A percentile compares a stretch with the other conserved stretches of the same genome.
Evolutionary conservation across 2,113 vertebrate genomes (phyloP).

Genomic region (Suricata suricatta): DNA sequence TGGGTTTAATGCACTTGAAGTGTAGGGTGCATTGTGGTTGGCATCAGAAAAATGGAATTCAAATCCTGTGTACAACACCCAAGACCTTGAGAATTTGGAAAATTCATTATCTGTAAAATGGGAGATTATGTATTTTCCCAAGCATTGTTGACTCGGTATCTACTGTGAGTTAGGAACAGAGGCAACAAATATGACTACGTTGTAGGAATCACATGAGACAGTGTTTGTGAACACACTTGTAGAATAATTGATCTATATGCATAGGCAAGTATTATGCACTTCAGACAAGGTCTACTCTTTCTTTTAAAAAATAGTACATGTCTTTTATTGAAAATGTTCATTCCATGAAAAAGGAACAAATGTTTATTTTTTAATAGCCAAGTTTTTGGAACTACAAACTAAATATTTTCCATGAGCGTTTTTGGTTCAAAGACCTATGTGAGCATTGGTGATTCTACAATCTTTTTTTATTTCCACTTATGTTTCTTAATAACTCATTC

Average conservation of each 20-base stretch:
- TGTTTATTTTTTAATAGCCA: background rate
- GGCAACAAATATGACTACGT: background rate
- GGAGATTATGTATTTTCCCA: background rate
- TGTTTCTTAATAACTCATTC: background rate
- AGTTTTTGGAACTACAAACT: background rate
- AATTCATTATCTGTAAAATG: background rate
- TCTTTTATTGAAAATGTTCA: background rate
- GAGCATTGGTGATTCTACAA: background rate
- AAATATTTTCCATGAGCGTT: background rate
- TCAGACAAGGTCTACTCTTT: background rate
- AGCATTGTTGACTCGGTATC: background rate
- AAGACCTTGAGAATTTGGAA: background rate
- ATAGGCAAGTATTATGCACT: background rate
- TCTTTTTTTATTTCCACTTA: background rate
- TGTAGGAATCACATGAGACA: background rate
- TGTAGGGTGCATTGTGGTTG: background rate
- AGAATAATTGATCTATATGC: background rate
- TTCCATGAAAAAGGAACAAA: background rate
- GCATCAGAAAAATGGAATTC: background rate
- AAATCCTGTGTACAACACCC: background rate
- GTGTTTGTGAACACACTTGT: background rate
- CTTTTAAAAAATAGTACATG: background rate
- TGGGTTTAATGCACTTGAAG: background rate
- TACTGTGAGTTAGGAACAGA: background rate
- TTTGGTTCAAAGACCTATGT: slow-evolving; percentile 40